A percentile compares a stretch with the other conserved stretches of the same genome.
Conservation (phyloP, 1,140 invertebrate genomes). For the Diabrotica undecimpunctata region DNA sequence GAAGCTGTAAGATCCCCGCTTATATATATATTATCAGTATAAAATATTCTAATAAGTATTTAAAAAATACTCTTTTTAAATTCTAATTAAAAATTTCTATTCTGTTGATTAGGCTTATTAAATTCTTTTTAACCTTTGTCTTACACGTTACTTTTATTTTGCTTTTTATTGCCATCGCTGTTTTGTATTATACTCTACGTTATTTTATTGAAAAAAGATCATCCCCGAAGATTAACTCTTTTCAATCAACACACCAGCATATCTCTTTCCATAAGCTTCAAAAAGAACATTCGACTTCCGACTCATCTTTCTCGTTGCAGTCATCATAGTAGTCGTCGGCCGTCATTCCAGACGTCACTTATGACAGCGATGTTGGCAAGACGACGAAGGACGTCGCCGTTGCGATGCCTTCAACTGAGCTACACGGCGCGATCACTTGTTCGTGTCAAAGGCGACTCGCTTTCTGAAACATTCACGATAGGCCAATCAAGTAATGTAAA, state of each 20-base stretch:
- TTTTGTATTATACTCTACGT: too few species aligned
- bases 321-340: neutral
- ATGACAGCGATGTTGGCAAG: neutral
- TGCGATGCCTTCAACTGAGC: neutral
- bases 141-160: too few species aligned
- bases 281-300: neutral
- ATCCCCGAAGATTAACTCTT: neutral
- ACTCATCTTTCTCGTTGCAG: neutral
- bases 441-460: constrained; percentile 1
- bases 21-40: too few species aligned
- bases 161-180: too few species aligned
- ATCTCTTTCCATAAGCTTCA: neutral
- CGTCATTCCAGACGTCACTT: neutral
- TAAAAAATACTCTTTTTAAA: too few species aligned
- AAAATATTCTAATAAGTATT: too few species aligned
- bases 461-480: neutral
- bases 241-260: neutral
- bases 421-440: neutral
- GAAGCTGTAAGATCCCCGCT: too few species aligned
- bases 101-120: too few species aligned
- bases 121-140: too few species aligned
- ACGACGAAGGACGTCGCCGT: neutral
- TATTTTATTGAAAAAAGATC: neutral
- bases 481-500: neutral
- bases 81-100: too few species aligned